Conservation (phyloP, 1,140 invertebrate species). For the Chymomyza costata region DNA sequence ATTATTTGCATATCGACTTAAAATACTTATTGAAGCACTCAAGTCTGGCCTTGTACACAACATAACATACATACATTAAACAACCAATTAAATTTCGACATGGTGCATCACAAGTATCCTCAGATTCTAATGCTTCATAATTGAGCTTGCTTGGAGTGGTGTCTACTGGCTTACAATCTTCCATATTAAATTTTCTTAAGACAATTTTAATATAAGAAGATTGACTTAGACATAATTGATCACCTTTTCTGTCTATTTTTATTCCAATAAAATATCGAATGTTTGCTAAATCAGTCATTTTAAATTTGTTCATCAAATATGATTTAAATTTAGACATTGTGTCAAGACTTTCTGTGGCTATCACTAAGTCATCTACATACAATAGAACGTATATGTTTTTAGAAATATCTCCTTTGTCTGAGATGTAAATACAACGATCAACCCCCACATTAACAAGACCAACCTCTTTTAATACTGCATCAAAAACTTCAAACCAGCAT, state of each 20-base stretch:
- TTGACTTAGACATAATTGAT: conserved; percentile 31
- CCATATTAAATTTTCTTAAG: conserved; percentile 43
- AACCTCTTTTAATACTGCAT: conserved; percentile 33
- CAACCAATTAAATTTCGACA: conserved; percentile 48
- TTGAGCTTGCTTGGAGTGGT: conserved; percentile 31
- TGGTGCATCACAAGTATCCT: conserved; percentile 33
- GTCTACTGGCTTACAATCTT: conserved; percentile 35
- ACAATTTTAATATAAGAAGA: conserved; percentile 28
- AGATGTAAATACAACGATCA: too few species aligned
- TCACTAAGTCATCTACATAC: conserved; percentile 40
- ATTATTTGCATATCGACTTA: conserved; percentile 49
- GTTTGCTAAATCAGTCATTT: too few species aligned
- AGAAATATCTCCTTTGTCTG: too few species aligned
- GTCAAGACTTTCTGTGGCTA: too few species aligned
- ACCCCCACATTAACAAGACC: conserved; percentile 10
- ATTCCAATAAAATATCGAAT: too few species aligned
- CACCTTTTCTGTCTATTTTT: conserved; percentile 19
- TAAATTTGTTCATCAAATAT: too few species aligned
- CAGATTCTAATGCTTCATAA: conserved; percentile 43
- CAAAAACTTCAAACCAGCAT: too few species aligned
- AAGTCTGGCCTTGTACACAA: conserved; percentile 58
- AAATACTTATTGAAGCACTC: conserved; percentile 42
- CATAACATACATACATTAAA: conserved; percentile 55
- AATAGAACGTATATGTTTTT: conserved; percentile 29
- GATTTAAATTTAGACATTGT: too few species aligned